Evolutionary conservation across 2,888 invertebrate species (phyloP).

Genomic region (Plusia festucae): DNA sequence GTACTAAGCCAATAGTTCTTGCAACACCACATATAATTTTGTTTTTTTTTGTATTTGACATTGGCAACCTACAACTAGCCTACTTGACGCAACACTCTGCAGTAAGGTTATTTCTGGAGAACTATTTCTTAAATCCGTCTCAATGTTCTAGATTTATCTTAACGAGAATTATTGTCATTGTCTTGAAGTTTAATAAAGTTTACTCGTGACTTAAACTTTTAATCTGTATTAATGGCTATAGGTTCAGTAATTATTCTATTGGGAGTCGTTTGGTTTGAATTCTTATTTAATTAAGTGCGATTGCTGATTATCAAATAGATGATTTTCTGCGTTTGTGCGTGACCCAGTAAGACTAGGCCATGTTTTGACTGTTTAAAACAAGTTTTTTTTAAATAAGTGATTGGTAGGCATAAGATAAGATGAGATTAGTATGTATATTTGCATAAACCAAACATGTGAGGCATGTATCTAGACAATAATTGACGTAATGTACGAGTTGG

Average conservation of each 20-base stretch:
- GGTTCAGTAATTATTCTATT: conserved; percentile 3
- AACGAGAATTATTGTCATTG: background rate
- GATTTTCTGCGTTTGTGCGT: no score
- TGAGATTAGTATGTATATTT: no score
- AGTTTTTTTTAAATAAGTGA: background rate
- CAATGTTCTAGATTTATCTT: conserved; percentile 1
- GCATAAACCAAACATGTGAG: no score
- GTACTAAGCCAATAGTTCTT: background rate
- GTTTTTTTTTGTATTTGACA: conserved; percentile 2
- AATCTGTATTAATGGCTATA: background rate
- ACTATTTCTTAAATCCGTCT: background rate
- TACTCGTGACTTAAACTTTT: conserved; percentile 1
- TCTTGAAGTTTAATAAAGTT: conserved; percentile 2
- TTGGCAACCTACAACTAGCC: background rate
- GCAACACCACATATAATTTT: conserved; percentile 4
- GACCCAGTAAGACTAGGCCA: no score
- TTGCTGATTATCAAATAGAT: background rate
- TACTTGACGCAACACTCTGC: background rate
- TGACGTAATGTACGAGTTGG: no score
- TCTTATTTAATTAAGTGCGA: background rate
- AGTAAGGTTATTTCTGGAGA: background rate
- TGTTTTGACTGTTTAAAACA: background rate
- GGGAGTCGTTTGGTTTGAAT: background rate
- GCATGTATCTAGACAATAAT: no score
- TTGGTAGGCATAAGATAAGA: background rate